Evolutionary conservation across 2,113 vertebrate species (phyloP).

Genomic region (Stegastes partitus): DNA sequence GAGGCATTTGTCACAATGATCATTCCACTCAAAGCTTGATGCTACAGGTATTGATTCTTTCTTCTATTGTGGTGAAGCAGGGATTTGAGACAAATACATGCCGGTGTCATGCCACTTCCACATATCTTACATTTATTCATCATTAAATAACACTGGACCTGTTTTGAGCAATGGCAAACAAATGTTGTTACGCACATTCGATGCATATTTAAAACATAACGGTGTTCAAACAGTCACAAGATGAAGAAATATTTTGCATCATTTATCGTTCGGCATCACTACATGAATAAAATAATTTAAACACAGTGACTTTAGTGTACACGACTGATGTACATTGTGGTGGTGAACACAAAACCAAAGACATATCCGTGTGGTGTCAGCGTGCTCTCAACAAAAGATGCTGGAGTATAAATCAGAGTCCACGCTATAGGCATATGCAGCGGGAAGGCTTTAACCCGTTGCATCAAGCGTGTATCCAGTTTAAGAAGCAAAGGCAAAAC

Average conservation of each 20-base stretch:
- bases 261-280: background rate
- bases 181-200: too few species aligned
- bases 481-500: background rate
- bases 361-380: background rate
- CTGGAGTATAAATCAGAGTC: background rate
- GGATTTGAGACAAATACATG: too few species aligned
- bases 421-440: background rate
- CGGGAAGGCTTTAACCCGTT: background rate
- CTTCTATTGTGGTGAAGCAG: too few species aligned
- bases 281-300: background rate
- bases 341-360: background rate
- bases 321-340: background rate
- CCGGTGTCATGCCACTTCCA: too few species aligned
- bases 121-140: too few species aligned
- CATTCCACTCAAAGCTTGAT: background rate
- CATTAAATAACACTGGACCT: background rate
- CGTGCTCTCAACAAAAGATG: background rate
- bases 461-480: background rate
- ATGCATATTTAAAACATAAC: too few species aligned
- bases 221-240: too few species aligned
- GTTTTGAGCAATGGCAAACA: too few species aligned
- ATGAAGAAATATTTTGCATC: background rate
- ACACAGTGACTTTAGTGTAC: background rate
- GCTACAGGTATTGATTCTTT: slow-evolving; percentile 28
- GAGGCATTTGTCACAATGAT: slow-evolving; percentile 50